Percentiles rank a stretch among this genome's conserved stretches.
Conservation (phyloP, 1,140 invertebrate genomes). For the Phortica variegata region DNA sequence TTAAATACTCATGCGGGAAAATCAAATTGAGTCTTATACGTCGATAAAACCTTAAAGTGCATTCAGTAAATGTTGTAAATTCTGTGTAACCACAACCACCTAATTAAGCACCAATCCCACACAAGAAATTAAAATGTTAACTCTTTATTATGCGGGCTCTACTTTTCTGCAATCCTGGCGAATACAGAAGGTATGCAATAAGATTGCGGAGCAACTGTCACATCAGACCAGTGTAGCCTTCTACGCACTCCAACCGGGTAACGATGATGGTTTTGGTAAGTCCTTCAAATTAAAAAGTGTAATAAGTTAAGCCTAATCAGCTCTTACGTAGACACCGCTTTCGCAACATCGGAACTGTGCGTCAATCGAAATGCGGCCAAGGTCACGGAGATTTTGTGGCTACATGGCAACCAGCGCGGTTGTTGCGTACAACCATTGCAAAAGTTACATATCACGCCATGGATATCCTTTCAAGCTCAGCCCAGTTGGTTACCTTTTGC, state of each 20-base stretch:
- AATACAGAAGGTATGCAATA: slow-evolving; percentile 59
- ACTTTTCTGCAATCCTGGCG: slow-evolving; percentile 69
- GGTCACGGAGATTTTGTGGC: slow-evolving; percentile 62
- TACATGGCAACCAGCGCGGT: slow-evolving; percentile 58
- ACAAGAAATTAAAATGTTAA: slow-evolving; percentile 59
- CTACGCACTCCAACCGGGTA: slow-evolving; percentile 51
- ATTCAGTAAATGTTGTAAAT: too few relatives aligned
- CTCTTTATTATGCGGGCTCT: slow-evolving; percentile 68
- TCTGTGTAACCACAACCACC: too few relatives aligned
- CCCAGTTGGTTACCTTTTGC: slow-evolving; percentile 41
- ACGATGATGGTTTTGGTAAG: slow-evolving; percentile 48
- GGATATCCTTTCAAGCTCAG: slow-evolving; percentile 44
- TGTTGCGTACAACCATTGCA: slow-evolving; percentile 60
- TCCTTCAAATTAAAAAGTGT: too few relatives aligned
- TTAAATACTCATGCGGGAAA: too few relatives aligned
- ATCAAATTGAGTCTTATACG: too few relatives aligned
- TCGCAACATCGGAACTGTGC: slow-evolving; percentile 60
- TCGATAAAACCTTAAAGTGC: too few relatives aligned
- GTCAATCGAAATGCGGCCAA: slow-evolving; percentile 59
- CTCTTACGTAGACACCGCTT: slow-evolving; percentile 31
- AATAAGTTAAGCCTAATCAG: too few relatives aligned
- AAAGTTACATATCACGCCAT: slow-evolving; percentile 52
- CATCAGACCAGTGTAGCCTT: slow-evolving; percentile 47
- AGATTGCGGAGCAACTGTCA: slow-evolving; percentile 57
- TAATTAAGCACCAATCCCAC: too few relatives aligned